These are phyloP conservation scores for Spisula solida DNA, from an alignment of 2,888 invertebrate genomes.

Conservation along the genomic window DNA sequence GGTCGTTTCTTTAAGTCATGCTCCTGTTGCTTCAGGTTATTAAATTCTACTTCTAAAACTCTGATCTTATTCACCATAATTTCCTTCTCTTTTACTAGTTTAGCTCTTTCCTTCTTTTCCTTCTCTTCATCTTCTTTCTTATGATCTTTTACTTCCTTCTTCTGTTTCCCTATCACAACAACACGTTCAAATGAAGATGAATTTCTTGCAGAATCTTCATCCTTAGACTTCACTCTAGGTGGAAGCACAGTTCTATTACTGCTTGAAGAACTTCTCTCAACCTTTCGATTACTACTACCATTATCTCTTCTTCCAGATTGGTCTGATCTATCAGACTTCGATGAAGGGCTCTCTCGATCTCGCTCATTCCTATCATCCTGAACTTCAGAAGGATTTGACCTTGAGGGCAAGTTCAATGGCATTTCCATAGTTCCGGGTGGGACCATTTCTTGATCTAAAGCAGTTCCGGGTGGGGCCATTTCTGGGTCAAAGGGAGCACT, in stretches of 20 bases:
- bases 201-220: conserved; percentile 49
- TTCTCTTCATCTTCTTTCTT: conserved; percentile 45
- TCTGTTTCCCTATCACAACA: conserved; percentile 38
- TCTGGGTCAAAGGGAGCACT: conserved; percentile 49
- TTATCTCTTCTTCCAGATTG: conserved; percentile 38
- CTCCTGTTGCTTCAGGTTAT: conserved; percentile 81
- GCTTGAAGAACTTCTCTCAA: conserved; percentile 32
- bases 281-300: conserved; percentile 27
- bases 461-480: conserved; percentile 44
- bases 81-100: conserved; percentile 71
- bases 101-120: conserved; percentile 51
- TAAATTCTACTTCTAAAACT: conserved; percentile 79
- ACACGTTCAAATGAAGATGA: conserved; percentile 37
- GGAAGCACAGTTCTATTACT: conserved; percentile 65
- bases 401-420: conserved; percentile 54
- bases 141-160: conserved; percentile 34
- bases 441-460: conserved; percentile 13
- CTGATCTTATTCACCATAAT: conserved; percentile 72
- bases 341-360: conserved; percentile 23
- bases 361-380: not conserved
- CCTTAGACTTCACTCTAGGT: conserved; percentile 48
- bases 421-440: conserved; percentile 63
- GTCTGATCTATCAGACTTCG: conserved; percentile 24
- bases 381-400: conserved; percentile 32
- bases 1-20: conserved; percentile 83